These are phyloP conservation scores for Strix aluco DNA, from an alignment of 2,113 vertebrate genomes.

Conservation along the genomic window DNA sequence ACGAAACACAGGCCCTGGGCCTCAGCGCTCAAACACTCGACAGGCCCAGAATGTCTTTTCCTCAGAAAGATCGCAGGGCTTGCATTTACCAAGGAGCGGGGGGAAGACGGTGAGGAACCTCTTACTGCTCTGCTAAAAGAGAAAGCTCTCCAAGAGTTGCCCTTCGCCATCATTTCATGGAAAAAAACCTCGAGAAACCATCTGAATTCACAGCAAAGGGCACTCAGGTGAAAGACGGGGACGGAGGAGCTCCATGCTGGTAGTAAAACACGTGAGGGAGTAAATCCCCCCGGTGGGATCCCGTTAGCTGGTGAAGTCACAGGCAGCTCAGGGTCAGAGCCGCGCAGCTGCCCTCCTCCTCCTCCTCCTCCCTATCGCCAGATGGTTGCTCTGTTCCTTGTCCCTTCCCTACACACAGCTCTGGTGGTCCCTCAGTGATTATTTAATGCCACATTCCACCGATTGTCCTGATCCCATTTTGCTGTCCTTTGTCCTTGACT, in stretches of 20 bases:
- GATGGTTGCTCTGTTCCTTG: accelerated
- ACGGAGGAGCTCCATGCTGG: accelerated
- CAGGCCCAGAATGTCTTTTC: accelerated
- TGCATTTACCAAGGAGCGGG: accelerated
- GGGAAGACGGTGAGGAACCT: accelerated
- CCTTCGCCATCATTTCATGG: neutral
- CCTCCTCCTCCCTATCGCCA: accelerated
- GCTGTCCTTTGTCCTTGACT: neutral
- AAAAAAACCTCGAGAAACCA: accelerated
- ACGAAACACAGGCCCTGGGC: no score
- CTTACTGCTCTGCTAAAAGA: accelerated
- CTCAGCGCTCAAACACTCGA: no score
- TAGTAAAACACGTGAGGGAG: accelerated
- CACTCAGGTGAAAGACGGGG: accelerated
- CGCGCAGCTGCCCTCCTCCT: neutral
- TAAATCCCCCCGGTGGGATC: accelerated
- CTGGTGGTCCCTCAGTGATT: accelerated
- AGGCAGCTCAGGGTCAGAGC: accelerated
- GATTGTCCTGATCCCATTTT: accelerated
- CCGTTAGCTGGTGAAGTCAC: accelerated
- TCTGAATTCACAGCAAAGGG: accelerated
- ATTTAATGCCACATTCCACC: neutral
- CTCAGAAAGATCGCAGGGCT: accelerated
- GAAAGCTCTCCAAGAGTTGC: accelerated
- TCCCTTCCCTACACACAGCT: accelerated